Percentiles rank a stretch among this genome's conserved stretches.
phyloP scores from a whole-genome alignment of 1,140 invertebrate genomes.

The Xylocopa sonorina region DNA sequence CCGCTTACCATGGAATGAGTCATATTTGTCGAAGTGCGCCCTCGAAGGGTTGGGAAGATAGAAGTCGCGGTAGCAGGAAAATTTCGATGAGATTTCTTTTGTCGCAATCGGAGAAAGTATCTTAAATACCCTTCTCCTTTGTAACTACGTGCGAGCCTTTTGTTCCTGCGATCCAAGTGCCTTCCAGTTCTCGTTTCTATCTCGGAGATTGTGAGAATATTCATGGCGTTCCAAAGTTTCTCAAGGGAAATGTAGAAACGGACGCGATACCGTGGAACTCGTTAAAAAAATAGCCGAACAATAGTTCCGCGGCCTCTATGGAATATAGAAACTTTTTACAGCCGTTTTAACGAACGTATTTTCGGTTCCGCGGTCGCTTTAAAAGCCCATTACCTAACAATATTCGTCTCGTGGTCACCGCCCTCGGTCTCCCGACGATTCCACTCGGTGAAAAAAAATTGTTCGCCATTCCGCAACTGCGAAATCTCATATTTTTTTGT shows the following conservation, averaged over 20 bases:
- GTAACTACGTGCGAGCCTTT: no score
- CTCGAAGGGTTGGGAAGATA: no score
- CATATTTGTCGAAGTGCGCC: no score
- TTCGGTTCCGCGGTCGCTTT: background rate
- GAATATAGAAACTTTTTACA: slow-evolving; percentile 3
- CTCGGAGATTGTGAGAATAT: background rate
- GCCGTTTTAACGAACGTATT: slow-evolving; percentile 11
- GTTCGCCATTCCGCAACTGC: background rate
- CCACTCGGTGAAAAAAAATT: background rate
- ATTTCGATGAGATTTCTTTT: no score
- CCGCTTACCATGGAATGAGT: no score
- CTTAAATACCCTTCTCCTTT: no score
- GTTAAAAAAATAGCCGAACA: background rate
- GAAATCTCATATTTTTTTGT: slow-evolving; percentile 9
- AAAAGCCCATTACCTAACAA: slow-evolving; percentile 26
- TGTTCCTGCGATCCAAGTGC: no score
- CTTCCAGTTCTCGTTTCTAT: background rate
- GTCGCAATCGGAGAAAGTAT: no score
- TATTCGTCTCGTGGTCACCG: slow-evolving; percentile 3
- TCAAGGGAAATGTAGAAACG: background rate
- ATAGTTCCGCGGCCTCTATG: background rate
- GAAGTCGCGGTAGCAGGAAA: no score
- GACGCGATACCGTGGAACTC: background rate
- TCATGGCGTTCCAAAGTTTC: no score
- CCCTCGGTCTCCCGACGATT: background rate